Evolutionary conservation across 2,888 invertebrate species (phyloP).

Genomic region (Lithophane socia): DNA sequence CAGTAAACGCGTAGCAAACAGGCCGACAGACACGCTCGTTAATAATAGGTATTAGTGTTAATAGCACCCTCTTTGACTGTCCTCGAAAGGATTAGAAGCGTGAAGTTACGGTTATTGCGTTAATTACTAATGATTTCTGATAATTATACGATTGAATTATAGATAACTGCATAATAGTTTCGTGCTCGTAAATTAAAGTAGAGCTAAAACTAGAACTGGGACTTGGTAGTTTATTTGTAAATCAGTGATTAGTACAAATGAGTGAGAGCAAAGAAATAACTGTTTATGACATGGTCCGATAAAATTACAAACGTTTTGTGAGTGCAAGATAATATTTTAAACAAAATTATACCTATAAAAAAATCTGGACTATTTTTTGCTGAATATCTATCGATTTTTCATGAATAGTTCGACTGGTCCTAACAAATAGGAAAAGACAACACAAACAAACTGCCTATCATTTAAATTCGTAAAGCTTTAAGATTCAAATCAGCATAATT

Average conservation of each 20-base stretch:
- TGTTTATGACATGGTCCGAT: neutral
- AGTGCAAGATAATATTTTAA: neutral
- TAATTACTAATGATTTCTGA: conserved; percentile 53
- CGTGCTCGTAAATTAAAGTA: conserved; percentile 7
- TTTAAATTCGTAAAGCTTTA: neutral
- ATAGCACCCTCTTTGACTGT: conserved; percentile 39
- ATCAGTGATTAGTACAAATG: neutral
- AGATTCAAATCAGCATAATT: neutral
- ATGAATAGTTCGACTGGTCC: neutral
- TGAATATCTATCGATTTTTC: neutral
- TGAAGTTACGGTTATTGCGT: conserved; percentile 54
- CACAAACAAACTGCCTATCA: neutral
- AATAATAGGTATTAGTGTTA: conserved; percentile 30
- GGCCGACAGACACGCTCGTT: conserved; percentile 13
- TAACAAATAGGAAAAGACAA: neutral
- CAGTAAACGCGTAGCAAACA: conserved; percentile 16
- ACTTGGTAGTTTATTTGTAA: neutral
- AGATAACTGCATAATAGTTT: conserved; percentile 40
- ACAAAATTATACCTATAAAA: neutral
- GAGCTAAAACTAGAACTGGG: neutral
- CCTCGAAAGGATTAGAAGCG: conserved; percentile 54
- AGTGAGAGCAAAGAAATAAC: neutral
- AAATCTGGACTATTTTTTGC: neutral
- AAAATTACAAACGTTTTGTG: neutral
- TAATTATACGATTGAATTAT: conserved; percentile 53